A percentile compares a stretch with the other conserved stretches of the same genome.
Conservation (phyloP, 2,113 vertebrate genomes). For the Dolichallabes microphthalmus region DNA sequence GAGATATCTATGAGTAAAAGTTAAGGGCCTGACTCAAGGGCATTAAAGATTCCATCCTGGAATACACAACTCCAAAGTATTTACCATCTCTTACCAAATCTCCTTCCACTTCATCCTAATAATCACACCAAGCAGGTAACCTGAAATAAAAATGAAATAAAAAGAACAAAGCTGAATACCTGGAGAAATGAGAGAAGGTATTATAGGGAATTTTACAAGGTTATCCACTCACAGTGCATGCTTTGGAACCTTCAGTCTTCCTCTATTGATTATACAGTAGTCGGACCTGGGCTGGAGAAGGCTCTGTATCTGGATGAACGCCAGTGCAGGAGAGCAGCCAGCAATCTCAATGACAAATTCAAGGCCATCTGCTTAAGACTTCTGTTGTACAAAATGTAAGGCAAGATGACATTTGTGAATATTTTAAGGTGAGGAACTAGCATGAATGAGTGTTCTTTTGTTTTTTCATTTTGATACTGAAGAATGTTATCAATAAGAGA, state of each 20-base stretch:
- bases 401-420: not conserved
- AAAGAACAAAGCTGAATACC: not conserved
- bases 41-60: slow-evolving; percentile 2
- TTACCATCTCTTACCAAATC: slow-evolving; percentile 7
- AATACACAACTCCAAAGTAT: not conserved
- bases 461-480: not conserved
- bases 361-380: slow-evolving; percentile 40
- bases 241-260: slow-evolving; percentile 13
- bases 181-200: not conserved
- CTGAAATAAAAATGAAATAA: not conserved
- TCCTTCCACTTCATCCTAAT: slow-evolving; percentile 15
- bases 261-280: slow-evolving; percentile 40
- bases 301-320: slow-evolving; percentile 27
- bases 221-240: not conserved
- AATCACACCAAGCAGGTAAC: slow-evolving; percentile 12
- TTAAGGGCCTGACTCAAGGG: not conserved
- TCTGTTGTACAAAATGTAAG: not conserved
- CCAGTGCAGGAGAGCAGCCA: slow-evolving; percentile 46
- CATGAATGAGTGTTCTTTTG: not conserved
- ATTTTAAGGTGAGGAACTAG: not conserved
- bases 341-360: slow-evolving; percentile 50
- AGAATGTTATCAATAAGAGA: not conserved
- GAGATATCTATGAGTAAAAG: not conserved
- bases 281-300: slow-evolving; percentile 5
- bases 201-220: slow-evolving; percentile 19